These are phyloP conservation scores for Rhodinocichla rosea DNA, from an alignment of 2,113 vertebrate genomes.

Conservation along the genomic window DNA sequence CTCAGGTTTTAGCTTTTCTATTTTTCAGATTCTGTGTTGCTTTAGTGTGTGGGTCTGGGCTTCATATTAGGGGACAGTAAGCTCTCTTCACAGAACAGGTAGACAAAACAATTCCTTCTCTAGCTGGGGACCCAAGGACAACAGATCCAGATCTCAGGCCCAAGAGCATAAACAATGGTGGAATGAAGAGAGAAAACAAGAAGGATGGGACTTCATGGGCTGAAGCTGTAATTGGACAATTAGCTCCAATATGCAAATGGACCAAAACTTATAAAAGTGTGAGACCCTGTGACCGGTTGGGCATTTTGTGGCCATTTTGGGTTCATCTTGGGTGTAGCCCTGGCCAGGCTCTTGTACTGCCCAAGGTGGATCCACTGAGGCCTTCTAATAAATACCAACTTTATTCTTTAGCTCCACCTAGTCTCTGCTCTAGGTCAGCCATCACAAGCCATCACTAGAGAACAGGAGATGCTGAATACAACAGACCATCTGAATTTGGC, in stretches of 20 bases:
- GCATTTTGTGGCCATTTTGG: neutral
- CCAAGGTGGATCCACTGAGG: neutral
- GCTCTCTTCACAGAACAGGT: neutral
- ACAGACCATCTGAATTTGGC: neutral
- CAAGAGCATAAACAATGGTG: neutral
- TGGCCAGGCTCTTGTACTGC: neutral
- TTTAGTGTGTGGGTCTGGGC: neutral
- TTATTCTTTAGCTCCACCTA: neutral
- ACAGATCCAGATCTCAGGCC: neutral
- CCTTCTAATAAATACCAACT: neutral
- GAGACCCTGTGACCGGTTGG: rapidly evolving
- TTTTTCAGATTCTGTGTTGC: neutral
- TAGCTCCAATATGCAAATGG: neutral
- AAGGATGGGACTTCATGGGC: neutral
- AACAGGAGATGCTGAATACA: neutral
- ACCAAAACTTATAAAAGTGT: neutral
- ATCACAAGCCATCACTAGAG: neutral
- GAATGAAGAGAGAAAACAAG: neutral
- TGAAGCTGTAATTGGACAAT: neutral
- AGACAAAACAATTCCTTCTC: neutral
- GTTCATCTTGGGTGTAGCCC: neutral
- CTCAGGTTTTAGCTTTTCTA: neutral
- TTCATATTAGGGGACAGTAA: neutral
- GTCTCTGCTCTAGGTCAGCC: neutral
- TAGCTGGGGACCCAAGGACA: neutral